Base-by-base conservation (phyloP, 37 sponge, comb jelly and placozoan species). In the Diacarnus erythraeanus region DNA sequence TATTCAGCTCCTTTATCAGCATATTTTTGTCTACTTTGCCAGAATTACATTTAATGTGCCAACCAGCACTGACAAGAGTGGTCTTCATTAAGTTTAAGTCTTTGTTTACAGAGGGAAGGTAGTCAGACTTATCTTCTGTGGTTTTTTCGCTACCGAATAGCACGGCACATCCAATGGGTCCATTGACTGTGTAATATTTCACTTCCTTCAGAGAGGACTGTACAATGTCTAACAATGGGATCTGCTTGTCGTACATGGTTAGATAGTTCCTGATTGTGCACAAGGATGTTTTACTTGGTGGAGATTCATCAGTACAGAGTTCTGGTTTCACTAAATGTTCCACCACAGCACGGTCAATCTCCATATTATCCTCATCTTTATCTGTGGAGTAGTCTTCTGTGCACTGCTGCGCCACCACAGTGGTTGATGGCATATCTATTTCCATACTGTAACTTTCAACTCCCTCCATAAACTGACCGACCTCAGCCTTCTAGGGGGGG, bases 141-240 rank as follows among this genome's bases (percentile, higher is more conserved):
- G 0, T 42, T 4, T 59, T 66, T 42, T 72, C 72, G 74, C 68
- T 79, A 54, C 75, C 74, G 43, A 86, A 39, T 25, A 86, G 64
- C 38, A 86, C 3, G 25, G 80, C 86, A 58, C 74, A 86, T 0
- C 86, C 86, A 8, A 71, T 42, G 21, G 79, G 79, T 21, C 42
- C 22, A n/a, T 39, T 26, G 30, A 72, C 76, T 20, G 30, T 1
- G 21, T 81, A 72, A 5, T 59, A 27, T 3, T 59, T 27, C 60
- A 59, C 23, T 35, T 70, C 38, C 43, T 44, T 59, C 3, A 59
- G 26, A 10, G 23, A 27, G 26, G 60, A 59, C 60, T 59, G 27
- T 10, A 59, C 23, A 59, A 59, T 10, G 23, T 59, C 60, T 42
- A 44, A 44, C 44, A 30, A 44, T 30, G 20, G 34, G 25, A 39